These are phyloP conservation scores for Listronotus bonariensis DNA, from an alignment of 1,140 invertebrate species.

Conservation along the genomic window DNA sequence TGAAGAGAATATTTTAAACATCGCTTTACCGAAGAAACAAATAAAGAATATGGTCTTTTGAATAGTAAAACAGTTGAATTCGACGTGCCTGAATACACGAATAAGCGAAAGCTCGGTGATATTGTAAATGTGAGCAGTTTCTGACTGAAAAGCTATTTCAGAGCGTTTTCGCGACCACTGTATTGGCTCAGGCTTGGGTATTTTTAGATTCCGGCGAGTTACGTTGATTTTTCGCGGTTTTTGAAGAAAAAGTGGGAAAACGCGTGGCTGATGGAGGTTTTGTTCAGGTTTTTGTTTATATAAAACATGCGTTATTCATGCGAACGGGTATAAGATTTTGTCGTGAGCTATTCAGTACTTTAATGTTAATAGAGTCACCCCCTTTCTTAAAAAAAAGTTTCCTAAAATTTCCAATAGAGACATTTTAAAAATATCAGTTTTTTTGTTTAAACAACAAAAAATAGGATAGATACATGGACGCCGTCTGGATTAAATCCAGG, in stretches of 20 bases:
- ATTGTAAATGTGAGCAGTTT: constrained; percentile 18
- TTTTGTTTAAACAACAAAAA: too few relatives aligned
- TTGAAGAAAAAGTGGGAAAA: constrained; percentile 9
- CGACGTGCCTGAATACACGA: constrained; percentile 5
- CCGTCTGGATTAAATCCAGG: too few relatives aligned
- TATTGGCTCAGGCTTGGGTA: constrained; percentile 15
- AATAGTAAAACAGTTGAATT: constrained; percentile 9
- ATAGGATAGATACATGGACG: too few relatives aligned
- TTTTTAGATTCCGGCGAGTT: constrained; percentile 25
- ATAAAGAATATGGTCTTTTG: constrained; percentile 5
- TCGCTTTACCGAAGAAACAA: constrained; percentile 25
- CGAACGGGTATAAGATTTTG: too few relatives aligned
- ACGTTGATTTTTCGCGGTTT: constrained; percentile 14
- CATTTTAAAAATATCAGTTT: too few relatives aligned
- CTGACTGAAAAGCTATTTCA: constrained; percentile 15
- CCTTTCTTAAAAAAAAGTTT: too few relatives aligned
- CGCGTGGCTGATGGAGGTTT: constrained; percentile 12
- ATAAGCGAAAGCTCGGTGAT: neutral
- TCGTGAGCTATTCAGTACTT: too few relatives aligned
- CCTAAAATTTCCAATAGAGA: too few relatives aligned
- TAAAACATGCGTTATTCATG: constrained; percentile 1
- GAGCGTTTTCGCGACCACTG: constrained; percentile 30
- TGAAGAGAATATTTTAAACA: constrained; percentile 18
- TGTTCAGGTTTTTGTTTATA: constrained; percentile 4
- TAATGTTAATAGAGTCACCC: too few relatives aligned